Percentiles rank a stretch among this genome's conserved stretches.
Evolutionary conservation across 2,113 vertebrate genomes (phyloP).

Genomic region (Leuciscus idus): DNA sequence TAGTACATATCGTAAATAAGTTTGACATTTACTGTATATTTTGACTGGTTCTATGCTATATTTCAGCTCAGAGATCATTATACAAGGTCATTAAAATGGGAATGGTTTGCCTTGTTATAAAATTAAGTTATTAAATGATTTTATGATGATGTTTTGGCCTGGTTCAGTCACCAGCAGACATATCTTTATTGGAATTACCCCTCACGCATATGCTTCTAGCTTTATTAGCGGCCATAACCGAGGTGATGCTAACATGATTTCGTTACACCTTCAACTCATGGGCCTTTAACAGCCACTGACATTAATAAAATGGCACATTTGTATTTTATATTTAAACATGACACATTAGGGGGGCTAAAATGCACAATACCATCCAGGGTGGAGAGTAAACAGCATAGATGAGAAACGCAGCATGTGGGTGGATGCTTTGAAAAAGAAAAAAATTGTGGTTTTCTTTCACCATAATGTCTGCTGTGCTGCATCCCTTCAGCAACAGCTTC

Average conservation of each 20-base stretch:
- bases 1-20: not conserved
- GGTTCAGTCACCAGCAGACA: not conserved
- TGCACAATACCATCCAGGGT: slow-evolving; percentile 14
- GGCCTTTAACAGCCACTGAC: slow-evolving; percentile 1
- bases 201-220: not conserved
- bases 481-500: slow-evolving; percentile 18
- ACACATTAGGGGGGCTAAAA: slow-evolving; percentile 32
- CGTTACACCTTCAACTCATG: not conserved
- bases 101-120: not conserved
- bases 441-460: slow-evolving; percentile 20
- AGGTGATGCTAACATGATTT: slow-evolving; percentile 10
- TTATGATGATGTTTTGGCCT: not conserved
- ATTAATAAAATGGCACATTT: slow-evolving; percentile 26
- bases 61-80: not conserved
- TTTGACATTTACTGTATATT: not conserved
- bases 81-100: not conserved
- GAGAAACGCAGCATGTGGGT: slow-evolving; percentile 29
- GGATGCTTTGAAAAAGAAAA: slow-evolving; percentile 32
- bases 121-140: not conserved
- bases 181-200: not conserved
- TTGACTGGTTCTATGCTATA: not conserved
- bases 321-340: slow-evolving; percentile 23
- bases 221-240: not conserved
- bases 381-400: slow-evolving; percentile 18
- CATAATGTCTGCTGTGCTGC: slow-evolving; percentile 23